Evolutionary conservation across 1,140 invertebrate genomes (phyloP).

Genomic region (Drosophila navojoa): DNA sequence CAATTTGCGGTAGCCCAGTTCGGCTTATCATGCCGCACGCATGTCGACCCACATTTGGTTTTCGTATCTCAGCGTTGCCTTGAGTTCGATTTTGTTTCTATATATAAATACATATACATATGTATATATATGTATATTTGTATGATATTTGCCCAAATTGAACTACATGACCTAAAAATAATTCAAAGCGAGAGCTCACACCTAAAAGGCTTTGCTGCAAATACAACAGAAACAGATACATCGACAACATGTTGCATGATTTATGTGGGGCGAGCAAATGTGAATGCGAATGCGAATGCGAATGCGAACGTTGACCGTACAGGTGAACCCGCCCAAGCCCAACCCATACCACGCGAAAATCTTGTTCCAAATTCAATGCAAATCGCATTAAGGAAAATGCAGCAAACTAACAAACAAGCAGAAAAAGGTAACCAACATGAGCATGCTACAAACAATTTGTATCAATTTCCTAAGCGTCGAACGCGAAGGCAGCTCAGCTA

Average conservation of each 20-base stretch:
- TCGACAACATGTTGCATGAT: conserved; percentile 1
- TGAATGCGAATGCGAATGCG: background rate
- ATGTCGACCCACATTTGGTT: conserved; percentile 19
- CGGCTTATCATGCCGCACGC: conserved; percentile 10
- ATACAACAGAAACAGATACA: background rate
- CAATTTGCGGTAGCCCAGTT: background rate
- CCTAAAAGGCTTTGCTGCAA: conserved; percentile 26
- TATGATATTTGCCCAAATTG: background rate
- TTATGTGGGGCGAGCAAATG: conserved; percentile 8
- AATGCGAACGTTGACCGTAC: conserved; percentile 13
- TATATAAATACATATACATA: too few relatives aligned
- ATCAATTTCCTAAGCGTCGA: conserved; percentile 3
- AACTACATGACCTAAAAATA: conserved; percentile 23
- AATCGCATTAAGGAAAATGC: conserved; percentile 13
- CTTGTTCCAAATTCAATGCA: conserved; percentile 25
- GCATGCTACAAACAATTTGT: conserved; percentile 26
- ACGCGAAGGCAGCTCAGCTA: background rate
- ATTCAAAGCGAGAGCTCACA: conserved; percentile 15
- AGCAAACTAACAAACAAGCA: background rate
- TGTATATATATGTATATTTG: too few relatives aligned
- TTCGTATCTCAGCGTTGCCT: conserved; percentile 8
- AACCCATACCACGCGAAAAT: conserved; percentile 2
- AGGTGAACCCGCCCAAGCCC: conserved; percentile 15
- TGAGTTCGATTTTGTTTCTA: conserved; percentile 6
- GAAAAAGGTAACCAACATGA: background rate